Conservation (phyloP, 2,113 vertebrate species). For the Laticauda colubrina region DNA sequence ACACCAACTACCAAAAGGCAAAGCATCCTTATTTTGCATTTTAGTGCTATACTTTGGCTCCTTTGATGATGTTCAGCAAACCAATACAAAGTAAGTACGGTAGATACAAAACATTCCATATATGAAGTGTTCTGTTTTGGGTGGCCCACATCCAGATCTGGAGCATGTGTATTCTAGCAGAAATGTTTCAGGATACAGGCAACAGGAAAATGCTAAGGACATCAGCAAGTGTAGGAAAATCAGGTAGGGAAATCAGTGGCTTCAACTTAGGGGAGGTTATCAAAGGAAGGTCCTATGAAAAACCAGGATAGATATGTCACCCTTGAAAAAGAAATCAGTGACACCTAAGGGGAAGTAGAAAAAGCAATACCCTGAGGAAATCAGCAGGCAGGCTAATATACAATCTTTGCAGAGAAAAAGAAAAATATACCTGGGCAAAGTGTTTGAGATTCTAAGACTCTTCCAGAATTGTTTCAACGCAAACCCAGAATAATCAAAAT, state of each 20-base stretch:
- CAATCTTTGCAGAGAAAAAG: background rate
- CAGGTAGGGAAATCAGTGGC: background rate
- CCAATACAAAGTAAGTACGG: background rate
- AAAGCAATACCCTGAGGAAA: background rate
- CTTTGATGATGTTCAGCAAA: background rate
- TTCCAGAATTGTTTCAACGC: background rate
- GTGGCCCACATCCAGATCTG: background rate
- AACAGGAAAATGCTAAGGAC: background rate
- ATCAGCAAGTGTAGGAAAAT: background rate
- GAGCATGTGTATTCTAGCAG: background rate
- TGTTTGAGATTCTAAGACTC: background rate
- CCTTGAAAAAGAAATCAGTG: background rate
- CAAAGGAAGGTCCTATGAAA: background rate
- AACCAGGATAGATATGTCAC: background rate
- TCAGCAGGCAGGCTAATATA: background rate
- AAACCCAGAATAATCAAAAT: background rate
- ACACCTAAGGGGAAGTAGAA: background rate
- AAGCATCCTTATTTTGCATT: background rate
- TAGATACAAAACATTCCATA: background rate
- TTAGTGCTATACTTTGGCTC: background rate
- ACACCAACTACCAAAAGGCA: background rate
- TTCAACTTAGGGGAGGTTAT: background rate
- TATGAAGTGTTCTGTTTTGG: background rate
- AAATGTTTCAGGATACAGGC: background rate
- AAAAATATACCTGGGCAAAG: background rate